phyloP scores from a whole-genome alignment of 1,140 invertebrate species.

The Zaprionus nigranus region DNA sequence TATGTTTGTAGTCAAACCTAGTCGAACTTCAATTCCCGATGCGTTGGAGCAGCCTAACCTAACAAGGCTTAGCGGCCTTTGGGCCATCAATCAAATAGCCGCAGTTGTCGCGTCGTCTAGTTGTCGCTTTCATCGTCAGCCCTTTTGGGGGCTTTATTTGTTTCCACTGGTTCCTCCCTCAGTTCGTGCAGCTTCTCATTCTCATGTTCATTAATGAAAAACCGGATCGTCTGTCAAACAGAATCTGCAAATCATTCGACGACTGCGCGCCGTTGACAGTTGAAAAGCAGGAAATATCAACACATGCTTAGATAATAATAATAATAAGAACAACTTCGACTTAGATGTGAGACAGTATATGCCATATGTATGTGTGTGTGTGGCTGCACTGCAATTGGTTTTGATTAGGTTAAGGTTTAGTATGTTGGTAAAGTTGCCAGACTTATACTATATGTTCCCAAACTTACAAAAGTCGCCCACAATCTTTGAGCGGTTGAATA shows the following conservation, averaged over 20 bases:
- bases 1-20: conserved; percentile 29
- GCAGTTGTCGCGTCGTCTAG: conserved; percentile 30
- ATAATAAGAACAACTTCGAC: conserved; percentile 25
- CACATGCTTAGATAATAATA: conserved; percentile 73
- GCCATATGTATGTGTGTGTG: no score
- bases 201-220: conserved; percentile 82
- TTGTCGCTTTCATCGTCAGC: conserved; percentile 21
- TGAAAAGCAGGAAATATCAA: conserved; percentile 79
- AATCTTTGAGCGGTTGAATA: accelerated
- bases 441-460: no score
- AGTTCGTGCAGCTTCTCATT: background rate
- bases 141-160: no score
- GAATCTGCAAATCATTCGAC: conserved; percentile 80
- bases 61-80: conserved; percentile 17
- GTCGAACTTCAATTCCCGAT: conserved; percentile 11
- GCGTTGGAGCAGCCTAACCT: conserved; percentile 17
- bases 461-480: no score
- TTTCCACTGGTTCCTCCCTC: no score
- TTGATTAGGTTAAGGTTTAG: no score
- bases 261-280: conserved; percentile 74
- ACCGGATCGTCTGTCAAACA: conserved; percentile 78
- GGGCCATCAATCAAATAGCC: conserved; percentile 68
- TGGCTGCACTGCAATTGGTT: no score
- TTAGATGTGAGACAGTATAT: no score
- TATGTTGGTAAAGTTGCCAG: no score